Base-by-base conservation (phyloP, 1,140 invertebrate species). In the Brachionus calyciflorus region DNA sequence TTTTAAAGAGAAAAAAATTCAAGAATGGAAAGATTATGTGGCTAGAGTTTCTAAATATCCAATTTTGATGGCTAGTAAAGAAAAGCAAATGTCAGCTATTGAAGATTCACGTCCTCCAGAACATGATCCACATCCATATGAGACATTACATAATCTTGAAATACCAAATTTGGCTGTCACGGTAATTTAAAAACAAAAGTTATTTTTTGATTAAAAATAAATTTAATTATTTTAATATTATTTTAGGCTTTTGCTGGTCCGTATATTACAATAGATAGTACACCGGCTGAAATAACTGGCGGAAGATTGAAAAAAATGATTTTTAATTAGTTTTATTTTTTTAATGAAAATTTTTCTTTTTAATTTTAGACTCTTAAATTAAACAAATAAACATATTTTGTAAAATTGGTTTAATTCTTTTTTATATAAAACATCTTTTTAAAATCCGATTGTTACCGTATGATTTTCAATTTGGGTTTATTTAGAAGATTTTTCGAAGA, bases 31-130 rank as follows among this genome's bases (percentile, higher is more conserved):
- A 30, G 49, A 55, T 19, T 76, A 57, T 77, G 37, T 70, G 24
- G 6, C 28, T 30, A 10, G 48, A 30, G 51, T 33, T n/a, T 40
- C 51, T 24, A 57, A 57, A 41, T 63, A 70, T 53, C 33, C 14
- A 5, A 49, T 37, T 30, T 53, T 77, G 17, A 46, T 78, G 49
- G 53, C 21, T 24, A 28, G 49, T 12, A 69, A 83, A 75, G 81
- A 83, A 37, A 80, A 82, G 78, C 83, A 84, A 57, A 79, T 82
- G 70, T 76, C 81, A 4, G 81, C 82, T 0, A 81, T 85, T 49
- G 83, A 84, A 40, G 82, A 82, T 14, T 84, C 83, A 12, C 77
- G 83, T 73, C 70, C 60, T 40, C 33, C 37, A 19, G 70, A 76
- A 51, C 60, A 26, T 63, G 51, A 53, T 76, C 77, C 57, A 5